Base-by-base conservation (phyloP, 2,888 invertebrate species). In the Eupelmus urozonus region DNA sequence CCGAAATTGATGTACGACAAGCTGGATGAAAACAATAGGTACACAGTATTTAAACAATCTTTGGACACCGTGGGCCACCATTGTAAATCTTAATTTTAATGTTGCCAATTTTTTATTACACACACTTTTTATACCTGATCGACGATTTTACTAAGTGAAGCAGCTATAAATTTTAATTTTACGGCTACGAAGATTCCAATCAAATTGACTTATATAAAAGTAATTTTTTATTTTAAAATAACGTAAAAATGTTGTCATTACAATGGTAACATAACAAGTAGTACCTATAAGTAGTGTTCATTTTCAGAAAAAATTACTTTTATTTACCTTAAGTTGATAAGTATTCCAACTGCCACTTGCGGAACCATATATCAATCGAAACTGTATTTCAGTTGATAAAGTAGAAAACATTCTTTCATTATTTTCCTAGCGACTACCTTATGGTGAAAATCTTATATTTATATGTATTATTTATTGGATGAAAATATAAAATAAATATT, bases 1-100 rank as follows among this genome's bases (percentile, higher is more conserved):
- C 88, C 87, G 18, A 84, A 82, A 66, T 85, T 88, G 29, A 80
- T 85, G 67, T 83, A 85, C 72, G 79, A 79, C 1, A 42, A 73
- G 11, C 82, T 84, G 16, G 82, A 85, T 67, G 78, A 80, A 25
- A 70, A 83, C 7, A 80, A 80, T 55, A 76, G 69, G 60, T 80
- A 59, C n/a, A 59, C 29, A 11, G 69, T 80, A 13, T 73, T 29
- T 45, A 34, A 20, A 25, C 67, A 76, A 9, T 53, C 59, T 11
- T 67, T 80, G 60, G 80, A 80, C 5, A 29, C 49, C 7, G 42
- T 70, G 0, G 13, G 42, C 23, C 80, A 80, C 23, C 80, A 80
- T 42, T 80, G 80, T 40, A 5, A 66, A 16, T n/a, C n/a, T 4
- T 25, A 65, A 40, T 40, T 40, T 16, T 49, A 16, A n/a, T 49